phyloP scores from a whole-genome alignment of 1,140 invertebrate species.

The Calephelis virginiensis region DNA sequence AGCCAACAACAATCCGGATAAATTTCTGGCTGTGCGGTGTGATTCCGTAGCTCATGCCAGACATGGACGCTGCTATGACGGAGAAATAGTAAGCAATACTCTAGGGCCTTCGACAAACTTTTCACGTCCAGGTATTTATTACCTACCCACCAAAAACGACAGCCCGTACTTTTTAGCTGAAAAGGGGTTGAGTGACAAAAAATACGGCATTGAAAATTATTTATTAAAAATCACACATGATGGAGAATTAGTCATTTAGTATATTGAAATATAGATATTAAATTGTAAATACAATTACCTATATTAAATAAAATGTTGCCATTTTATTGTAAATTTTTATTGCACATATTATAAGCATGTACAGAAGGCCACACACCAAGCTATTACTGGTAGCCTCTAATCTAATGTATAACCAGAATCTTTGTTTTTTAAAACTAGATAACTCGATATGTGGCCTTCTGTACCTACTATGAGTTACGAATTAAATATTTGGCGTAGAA shows the following conservation, averaged over 20 bases:
- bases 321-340: no score
- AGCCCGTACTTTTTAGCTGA: constrained; percentile 48
- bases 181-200: constrained; percentile 41
- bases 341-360: no score
- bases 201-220: constrained; percentile 47
- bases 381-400: no score
- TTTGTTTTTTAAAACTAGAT: no score
- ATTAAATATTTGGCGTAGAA: no score
- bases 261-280: no score
- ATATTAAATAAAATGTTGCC: no score
- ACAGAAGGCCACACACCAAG: no score
- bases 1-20: constrained; percentile 40
- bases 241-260: constrained; percentile 51
- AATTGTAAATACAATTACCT: no score
- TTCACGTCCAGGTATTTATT: constrained; percentile 57
- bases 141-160: constrained; percentile 48
- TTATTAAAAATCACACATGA: constrained; percentile 48
- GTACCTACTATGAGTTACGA: no score
- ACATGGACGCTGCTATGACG: constrained; percentile 47
- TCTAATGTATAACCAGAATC: no score
- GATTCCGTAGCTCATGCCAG: constrained; percentile 42
- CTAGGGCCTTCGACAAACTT: constrained; percentile 58
- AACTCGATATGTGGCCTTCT: no score
- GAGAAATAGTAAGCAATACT: constrained; percentile 36
- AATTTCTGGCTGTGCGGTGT: constrained; percentile 53